Evolutionary conservation across 2,888 invertebrate genomes (phyloP).

Genomic region (Ectemnius cavifrons): DNA sequence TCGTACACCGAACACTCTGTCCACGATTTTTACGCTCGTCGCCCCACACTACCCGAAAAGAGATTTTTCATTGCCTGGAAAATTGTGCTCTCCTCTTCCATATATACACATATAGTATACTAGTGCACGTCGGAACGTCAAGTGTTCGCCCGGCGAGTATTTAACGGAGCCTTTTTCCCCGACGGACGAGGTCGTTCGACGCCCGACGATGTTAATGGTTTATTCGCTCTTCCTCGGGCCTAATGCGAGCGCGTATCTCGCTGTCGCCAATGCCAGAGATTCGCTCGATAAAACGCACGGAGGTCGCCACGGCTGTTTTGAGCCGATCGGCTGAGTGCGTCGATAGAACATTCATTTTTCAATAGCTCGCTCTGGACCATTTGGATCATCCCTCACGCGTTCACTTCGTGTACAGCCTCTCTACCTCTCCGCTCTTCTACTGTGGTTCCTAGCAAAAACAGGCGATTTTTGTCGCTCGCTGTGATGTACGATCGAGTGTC

Average conservation of each 20-base stretch:
- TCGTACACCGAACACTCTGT: slow-evolving; percentile 39
- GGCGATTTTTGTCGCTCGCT: slow-evolving; percentile 62
- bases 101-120: not conserved
- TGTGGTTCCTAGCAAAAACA: slow-evolving; percentile 43
- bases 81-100: slow-evolving; percentile 30
- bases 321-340: slow-evolving; percentile 57
- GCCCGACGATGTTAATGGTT: slow-evolving; percentile 29
- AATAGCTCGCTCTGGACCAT: slow-evolving; percentile 54
- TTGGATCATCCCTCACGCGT: slow-evolving; percentile 61
- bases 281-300: slow-evolving; percentile 42
- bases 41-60: slow-evolving; percentile 24
- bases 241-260: slow-evolving; percentile 34
- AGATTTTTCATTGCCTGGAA: slow-evolving; percentile 46
- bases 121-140: too few species aligned
- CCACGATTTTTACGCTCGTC: slow-evolving; percentile 52
- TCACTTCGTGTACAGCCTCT: not conserved
- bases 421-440: slow-evolving; percentile 2
- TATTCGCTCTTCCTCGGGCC: slow-evolving; percentile 27
- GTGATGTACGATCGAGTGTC: slow-evolving; percentile 61
- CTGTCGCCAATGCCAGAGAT: slow-evolving; percentile 14
- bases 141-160: too few species aligned
- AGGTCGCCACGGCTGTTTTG: slow-evolving; percentile 35
- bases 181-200: not conserved
- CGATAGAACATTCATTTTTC: slow-evolving; percentile 65
- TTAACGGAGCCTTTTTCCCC: not conserved